These are phyloP conservation scores for Panthera leo DNA, from an alignment of 2,113 vertebrate genomes.

Conservation along the genomic window DNA sequence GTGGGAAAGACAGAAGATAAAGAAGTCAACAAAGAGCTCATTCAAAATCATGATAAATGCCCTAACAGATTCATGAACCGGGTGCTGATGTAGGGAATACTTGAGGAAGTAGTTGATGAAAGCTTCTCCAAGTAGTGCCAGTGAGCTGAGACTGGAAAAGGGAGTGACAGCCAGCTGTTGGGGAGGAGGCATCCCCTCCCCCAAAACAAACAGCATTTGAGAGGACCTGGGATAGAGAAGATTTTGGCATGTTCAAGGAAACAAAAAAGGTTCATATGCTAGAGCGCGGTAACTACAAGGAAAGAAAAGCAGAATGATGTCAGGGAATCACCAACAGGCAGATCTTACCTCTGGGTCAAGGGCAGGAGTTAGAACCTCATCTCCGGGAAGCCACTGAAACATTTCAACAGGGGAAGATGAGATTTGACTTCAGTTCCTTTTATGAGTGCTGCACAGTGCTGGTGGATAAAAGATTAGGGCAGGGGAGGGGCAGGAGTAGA, in stretches of 20 bases:
- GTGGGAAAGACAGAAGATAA: not conserved
- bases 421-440: not conserved
- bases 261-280: not conserved
- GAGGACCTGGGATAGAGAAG: not conserved
- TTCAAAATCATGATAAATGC: not conserved
- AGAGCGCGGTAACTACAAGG: accelerated
- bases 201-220: not conserved
- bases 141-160: not conserved
- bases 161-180: not conserved
- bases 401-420: not conserved
- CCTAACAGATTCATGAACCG: not conserved
- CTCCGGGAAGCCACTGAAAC: not conserved
- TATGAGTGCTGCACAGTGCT: not conserved
- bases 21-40: not conserved
- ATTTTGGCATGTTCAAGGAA: not conserved
- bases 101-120: not conserved
- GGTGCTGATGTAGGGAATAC: not conserved
- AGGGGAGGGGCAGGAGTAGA: not conserved
- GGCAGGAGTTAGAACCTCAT: not conserved
- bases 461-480: not conserved
- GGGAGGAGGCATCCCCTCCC: not conserved
- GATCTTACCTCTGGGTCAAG: not conserved
- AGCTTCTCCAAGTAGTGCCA: not conserved
- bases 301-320: not conserved
- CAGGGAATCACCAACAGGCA: not conserved